phyloP scores from a whole-genome alignment of 2,888 invertebrate genomes.

The Mycalesis mineus region DNA sequence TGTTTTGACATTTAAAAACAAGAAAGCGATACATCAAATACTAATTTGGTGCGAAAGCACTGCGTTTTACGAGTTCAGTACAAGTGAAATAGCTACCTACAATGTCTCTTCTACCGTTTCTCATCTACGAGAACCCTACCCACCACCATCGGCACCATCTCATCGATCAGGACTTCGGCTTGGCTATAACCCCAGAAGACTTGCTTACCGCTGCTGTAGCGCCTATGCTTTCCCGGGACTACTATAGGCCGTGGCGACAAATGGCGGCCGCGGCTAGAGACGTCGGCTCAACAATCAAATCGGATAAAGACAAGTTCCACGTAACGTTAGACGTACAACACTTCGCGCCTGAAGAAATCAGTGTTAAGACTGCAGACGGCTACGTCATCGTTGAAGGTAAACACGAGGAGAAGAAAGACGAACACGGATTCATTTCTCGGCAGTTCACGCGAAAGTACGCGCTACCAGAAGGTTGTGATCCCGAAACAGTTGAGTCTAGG shows the following conservation, averaged over 20 bases:
- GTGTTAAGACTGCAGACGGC: conserved; percentile 83
- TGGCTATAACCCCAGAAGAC: conserved; percentile 61
- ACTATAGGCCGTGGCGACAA: conserved; percentile 57
- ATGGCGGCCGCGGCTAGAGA: conserved; percentile 56
- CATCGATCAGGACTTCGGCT: conserved; percentile 65
- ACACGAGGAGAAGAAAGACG: conserved; percentile 85
- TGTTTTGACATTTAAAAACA: conserved; percentile 30
- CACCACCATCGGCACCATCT: conserved; percentile 43
- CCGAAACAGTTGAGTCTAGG: conserved; percentile 81
- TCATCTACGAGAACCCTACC: conserved; percentile 43
- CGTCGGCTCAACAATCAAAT: conserved; percentile 67
- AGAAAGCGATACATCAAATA: conserved; percentile 27
- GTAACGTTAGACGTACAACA: conserved; percentile 85
- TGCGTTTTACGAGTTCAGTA: conserved; percentile 5
- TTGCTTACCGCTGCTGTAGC: conserved; percentile 46
- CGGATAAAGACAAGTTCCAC: conserved; percentile 76
- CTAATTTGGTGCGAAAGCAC: conserved; percentile 19
- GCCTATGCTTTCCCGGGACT: conserved; percentile 47
- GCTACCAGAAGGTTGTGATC: conserved; percentile 83
- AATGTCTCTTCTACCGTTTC: conserved; percentile 48
- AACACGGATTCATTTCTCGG: conserved; percentile 83
- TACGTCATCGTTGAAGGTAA: conserved; percentile 84
- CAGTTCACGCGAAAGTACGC: conserved; percentile 85
- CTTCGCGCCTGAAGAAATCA: conserved; percentile 84
- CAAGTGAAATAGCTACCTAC: conserved; percentile 5